Percentiles rank a stretch among this genome's conserved stretches.
Conservation (phyloP, 2,113 vertebrate species). For the Grammomys surdaster region DNA sequence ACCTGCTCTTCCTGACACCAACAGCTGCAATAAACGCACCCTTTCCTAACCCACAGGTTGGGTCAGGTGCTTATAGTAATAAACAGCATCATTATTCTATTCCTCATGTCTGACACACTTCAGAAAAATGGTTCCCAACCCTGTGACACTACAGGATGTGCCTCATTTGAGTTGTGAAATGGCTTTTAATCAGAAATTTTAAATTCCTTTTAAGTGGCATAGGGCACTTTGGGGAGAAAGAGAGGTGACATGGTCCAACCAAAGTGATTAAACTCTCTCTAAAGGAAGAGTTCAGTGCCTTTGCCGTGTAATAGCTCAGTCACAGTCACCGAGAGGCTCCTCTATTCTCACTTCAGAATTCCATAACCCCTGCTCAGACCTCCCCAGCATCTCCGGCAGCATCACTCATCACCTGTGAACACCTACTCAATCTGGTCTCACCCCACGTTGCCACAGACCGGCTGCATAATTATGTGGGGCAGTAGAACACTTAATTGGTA, state of each 20-base stretch:
- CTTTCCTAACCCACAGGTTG: slow-evolving; percentile 56
- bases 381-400: neutral
- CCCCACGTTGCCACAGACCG: slow-evolving; percentile 46
- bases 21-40: neutral
- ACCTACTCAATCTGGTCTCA: slow-evolving; percentile 32
- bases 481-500: slow-evolving; percentile 77
- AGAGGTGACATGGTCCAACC: neutral
- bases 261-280: neutral
- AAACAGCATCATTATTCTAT: neutral
- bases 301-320: neutral
- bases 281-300: neutral
- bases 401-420: neutral
- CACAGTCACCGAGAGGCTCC: neutral
- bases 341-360: neutral
- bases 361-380: too few relatives aligned
- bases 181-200: slow-evolving; percentile 28
- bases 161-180: slow-evolving; percentile 59
- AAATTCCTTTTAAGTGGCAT: slow-evolving; percentile 39
- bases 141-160: slow-evolving; percentile 40
- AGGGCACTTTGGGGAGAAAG: neutral
- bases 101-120: slow-evolving; percentile 64
- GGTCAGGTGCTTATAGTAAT: slow-evolving; percentile 45
- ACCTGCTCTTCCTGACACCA: neutral
- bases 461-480: slow-evolving; percentile 71
- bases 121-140: slow-evolving; percentile 51